phyloP scores from a whole-genome alignment of 2,797 vertebrate genomes.

The Parambassis ranga region DNA sequence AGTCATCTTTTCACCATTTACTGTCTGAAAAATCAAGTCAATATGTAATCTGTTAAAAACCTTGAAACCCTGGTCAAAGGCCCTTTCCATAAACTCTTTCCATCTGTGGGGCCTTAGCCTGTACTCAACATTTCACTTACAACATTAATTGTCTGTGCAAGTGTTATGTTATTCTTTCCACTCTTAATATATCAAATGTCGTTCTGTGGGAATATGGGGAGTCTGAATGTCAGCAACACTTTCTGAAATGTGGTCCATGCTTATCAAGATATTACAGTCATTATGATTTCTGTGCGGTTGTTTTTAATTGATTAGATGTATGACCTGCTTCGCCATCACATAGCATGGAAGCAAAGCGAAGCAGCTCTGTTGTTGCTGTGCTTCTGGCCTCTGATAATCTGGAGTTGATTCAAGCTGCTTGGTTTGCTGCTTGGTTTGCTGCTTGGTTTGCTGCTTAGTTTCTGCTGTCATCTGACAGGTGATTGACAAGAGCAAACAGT shows the following conservation, averaged over 20 bases:
- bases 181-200: constrained; percentile 28
- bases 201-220: not conserved
- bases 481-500: constrained; percentile 77
- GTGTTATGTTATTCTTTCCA: constrained; percentile 14
- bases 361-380: not conserved
- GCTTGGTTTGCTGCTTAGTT: constrained; percentile 43
- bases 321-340: not conserved
- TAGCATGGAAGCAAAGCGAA: not conserved
- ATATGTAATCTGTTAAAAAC: no score
- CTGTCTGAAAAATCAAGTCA: no score
- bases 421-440: constrained; percentile 39
- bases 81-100: not conserved
- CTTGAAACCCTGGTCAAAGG: no score
- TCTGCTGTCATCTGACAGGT: constrained; percentile 67
- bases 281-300: constrained; percentile 14
- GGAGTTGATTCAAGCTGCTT: constrained; percentile 40
- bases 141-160: constrained; percentile 33
- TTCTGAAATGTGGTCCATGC: constrained; percentile 16
- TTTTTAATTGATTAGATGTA: constrained; percentile 33
- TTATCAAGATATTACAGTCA: constrained; percentile 27
- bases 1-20: no score
- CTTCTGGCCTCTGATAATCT: constrained; percentile 1
- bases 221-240: constrained; percentile 24
- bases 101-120: not conserved
- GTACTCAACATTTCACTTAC: constrained; percentile 6